These are phyloP conservation scores for Probosciger aterrimus DNA, from an alignment of 2,113 vertebrate species.

Conservation along the genomic window DNA sequence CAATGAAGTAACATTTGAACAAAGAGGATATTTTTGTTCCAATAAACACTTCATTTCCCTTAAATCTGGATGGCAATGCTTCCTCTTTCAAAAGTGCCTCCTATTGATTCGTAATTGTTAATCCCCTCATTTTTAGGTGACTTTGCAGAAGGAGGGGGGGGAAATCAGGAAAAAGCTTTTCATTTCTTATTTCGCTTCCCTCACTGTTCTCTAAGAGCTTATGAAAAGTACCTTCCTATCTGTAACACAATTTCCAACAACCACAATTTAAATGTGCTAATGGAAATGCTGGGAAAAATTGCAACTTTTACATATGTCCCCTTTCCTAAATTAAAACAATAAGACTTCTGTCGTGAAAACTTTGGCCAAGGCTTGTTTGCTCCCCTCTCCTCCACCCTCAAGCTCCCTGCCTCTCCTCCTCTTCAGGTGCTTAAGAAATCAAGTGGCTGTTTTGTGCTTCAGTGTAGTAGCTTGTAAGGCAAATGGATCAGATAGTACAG, in stretches of 20 bases:
- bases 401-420: not conserved
- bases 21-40: slow-evolving; percentile 59
- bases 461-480: not conserved
- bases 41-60: slow-evolving; percentile 65
- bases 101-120: slow-evolving; percentile 45
- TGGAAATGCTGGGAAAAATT: not conserved
- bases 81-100: slow-evolving; percentile 60
- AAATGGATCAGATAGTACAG: slow-evolving; percentile 14
- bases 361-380: not conserved
- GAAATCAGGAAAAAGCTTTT: not conserved
- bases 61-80: slow-evolving; percentile 55
- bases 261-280: not conserved
- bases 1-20: slow-evolving; percentile 50
- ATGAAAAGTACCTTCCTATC: not conserved
- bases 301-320: not conserved
- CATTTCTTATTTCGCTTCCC: not conserved
- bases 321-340: slow-evolving; percentile 27
- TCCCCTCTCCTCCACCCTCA: not conserved
- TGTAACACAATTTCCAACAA: not conserved
- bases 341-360: slow-evolving; percentile 14
- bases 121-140: slow-evolving; percentile 42
- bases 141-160: not conserved
- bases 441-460: slow-evolving; percentile 50
- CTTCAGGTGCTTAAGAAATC: slow-evolving; percentile 59
- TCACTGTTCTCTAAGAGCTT: not conserved